Evolutionary conservation across 2,888 invertebrate species (phyloP), one percentile per base, ranked within the genome.

Genomic region (Epirrhoe tristata): DNA sequence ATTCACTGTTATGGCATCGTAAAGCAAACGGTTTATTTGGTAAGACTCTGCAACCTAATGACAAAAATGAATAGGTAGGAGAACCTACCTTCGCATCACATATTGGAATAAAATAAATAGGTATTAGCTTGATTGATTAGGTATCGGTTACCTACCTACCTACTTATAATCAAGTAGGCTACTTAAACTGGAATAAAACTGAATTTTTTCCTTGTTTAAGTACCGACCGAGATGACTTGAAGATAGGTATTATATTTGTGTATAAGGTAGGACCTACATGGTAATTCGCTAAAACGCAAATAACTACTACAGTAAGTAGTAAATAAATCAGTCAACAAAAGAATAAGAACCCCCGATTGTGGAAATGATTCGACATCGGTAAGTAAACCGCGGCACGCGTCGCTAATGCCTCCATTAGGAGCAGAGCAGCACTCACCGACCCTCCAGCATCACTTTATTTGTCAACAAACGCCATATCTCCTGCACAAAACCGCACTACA

Each of bases 311-410:
- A 39, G 51, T 63, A 54, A 63, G 54, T 36, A 36, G 58, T 52
- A 53, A 53, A 43, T 48, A 63, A 63, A 63, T 56, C n/a, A 63
- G 58, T 56, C 63, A 59, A 55, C n/a, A 43, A 16, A 24, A 54
- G 24, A 43, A 58, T 58, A 51, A 57, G 53, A 31, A 32, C 71
- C 67, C 72, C 59, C 55, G 60, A 24, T 63, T 59, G 68, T 63
- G 66, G 56, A 76, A 73, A 78, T 77, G 75, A 79, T 75, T 60
- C 70, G 74, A 77, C 80, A 81, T 75, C 74, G 70, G 78, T 78
- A 79, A 81, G 80, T 79, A 84, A 84, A 82, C 80, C 81, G 66
- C 80, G 80, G 77, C 82, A 81, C 85, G 82, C 79, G 81, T 63
- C 76, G 71, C 67, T 72, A 71, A 73, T 71, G 72, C 74, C 71